Base-by-base conservation (phyloP, 1,140 invertebrate genomes). In the Orchestia grillus region DNA sequence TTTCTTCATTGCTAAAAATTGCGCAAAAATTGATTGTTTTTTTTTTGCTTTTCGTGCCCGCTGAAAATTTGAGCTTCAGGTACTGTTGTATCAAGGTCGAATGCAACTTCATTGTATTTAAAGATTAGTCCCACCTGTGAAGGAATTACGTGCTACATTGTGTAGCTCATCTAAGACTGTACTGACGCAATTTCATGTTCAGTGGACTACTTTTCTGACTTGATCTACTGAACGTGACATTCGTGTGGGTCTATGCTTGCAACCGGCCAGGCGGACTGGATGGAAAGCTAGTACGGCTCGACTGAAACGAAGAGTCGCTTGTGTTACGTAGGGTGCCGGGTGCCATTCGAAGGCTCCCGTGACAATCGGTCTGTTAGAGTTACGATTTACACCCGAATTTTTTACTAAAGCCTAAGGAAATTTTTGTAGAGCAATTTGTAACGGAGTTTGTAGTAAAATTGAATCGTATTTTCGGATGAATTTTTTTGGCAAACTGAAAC, bases 361-460 rank as follows among this genome's bases (percentile, higher is more conserved):
- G 88, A 90, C 41, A 90, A 90, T 90, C 88, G 36, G 88, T 90
- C 88, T 90, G 11, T 19, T 94, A 94, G 92, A 45, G 43, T 94
- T 94, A 94, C 92, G 44, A 94, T 94, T 94, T 94, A 8, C 92
- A 94, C 92, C 28, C 47, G 92, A 11, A 94, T 94, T 94, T 94
- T 90, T 45, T 94, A 94, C 92, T 94, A 94, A 44, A 44, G 36
- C 43, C 4, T 94, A 94, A 94, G 92, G 44, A 44, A 47, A 90
- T 90, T 94, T 94, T 94, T 91, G 88, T 91, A 45, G 43, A 45
- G 44, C 44, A 94, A 94, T 94, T 94, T 94, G 40, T 45, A 47
- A 94, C 92, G 16, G 15, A 3, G 41, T 94, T 47, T 94, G 19
- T 94, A 94, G 92, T 16, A 94, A 42, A 42, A 90, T 90, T 90